These are phyloP conservation scores for Tupiocoris notatus DNA, from an alignment of 2,888 invertebrate species.

Conservation along the genomic window DNA sequence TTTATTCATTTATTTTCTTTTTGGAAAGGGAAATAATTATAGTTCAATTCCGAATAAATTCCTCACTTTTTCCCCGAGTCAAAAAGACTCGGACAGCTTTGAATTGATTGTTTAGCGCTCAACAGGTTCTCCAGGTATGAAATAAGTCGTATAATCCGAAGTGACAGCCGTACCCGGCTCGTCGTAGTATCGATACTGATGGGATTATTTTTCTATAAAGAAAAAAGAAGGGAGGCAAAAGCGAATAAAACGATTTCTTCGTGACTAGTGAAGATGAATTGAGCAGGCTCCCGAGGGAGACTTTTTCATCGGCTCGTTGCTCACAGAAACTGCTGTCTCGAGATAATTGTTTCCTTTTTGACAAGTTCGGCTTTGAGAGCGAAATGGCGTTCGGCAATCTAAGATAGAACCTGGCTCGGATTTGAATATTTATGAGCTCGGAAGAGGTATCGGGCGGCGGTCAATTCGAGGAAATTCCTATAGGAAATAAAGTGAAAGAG, in stretches of 20 bases:
- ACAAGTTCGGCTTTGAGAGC: neutral
- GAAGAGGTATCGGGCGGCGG: neutral
- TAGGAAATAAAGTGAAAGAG: no score
- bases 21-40: no score
- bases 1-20: no score
- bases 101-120: no score
- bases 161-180: neutral
- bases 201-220: neutral
- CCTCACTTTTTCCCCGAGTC: no score
- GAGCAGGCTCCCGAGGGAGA: neutral
- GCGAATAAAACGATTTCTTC: neutral
- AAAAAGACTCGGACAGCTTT: no score
- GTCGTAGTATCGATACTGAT: neutral
- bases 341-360: conserved; percentile 21
- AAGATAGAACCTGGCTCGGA: neutral
- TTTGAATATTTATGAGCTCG: conserved; percentile 27
- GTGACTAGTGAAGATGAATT: neutral
- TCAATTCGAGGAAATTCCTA: no score
- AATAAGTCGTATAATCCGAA: neutral
- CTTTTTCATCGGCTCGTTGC: neutral
- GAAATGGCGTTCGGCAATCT: neutral
- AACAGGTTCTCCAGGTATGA: no score
- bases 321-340: neutral
- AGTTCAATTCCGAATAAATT: no score
- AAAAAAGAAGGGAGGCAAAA: neutral